A percentile compares a stretch with the other conserved stretches of the same genome.
Conservation (phyloP, 2,797 vertebrate genomes). For the Trichosurus vulpecula region DNA sequence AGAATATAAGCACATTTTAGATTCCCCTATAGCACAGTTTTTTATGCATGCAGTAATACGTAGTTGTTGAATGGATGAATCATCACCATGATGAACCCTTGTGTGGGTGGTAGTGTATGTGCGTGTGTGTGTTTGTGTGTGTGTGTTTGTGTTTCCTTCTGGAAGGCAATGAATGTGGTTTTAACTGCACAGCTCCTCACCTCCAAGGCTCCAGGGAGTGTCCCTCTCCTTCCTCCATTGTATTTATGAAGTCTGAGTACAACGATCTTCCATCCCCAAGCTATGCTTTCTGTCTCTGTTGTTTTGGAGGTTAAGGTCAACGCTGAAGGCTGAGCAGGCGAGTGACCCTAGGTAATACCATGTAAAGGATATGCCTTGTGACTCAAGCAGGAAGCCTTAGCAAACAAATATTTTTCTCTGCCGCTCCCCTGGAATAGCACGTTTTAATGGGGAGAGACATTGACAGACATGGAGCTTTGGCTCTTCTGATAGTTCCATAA, state of each 20-base stretch:
- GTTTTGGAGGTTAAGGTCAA: slow-evolving; percentile 34
- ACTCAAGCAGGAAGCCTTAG: neutral
- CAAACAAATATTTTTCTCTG: neutral
- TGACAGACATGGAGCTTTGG: neutral
- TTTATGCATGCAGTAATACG: neutral
- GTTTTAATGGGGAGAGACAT: neutral
- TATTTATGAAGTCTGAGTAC: neutral
- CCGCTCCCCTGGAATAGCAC: neutral
- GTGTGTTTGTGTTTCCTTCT: neutral
- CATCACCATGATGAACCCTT: neutral
- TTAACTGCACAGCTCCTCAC: neutral
- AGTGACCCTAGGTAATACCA: neutral
- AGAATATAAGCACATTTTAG: neutral
- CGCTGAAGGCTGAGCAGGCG: neutral
- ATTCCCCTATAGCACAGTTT: neutral
- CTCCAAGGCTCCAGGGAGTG: neutral
- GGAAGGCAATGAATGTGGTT: neutral
- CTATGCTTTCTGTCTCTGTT: neutral
- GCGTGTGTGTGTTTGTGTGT: too few relatives aligned
- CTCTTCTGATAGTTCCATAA: neutral
- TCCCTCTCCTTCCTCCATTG: neutral
- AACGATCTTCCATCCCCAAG: neutral
- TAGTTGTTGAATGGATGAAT: neutral
- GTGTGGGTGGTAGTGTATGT: neutral
- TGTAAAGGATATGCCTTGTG: slow-evolving; percentile 52